Conservation (phyloP, 2,797 vertebrate species). For the Linurgus olivaceus region DNA sequence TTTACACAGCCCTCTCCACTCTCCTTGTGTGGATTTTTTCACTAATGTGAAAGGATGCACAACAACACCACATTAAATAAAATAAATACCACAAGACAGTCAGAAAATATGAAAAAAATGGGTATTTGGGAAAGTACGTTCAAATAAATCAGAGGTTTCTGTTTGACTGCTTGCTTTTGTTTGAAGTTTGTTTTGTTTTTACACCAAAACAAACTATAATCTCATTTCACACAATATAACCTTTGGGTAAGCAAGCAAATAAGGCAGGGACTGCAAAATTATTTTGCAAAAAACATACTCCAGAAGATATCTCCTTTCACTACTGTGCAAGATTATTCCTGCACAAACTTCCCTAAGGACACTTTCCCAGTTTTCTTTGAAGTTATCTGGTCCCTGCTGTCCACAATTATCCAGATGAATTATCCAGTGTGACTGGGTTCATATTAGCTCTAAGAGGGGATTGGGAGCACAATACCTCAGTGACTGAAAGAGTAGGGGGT, state of each 20-base stretch:
- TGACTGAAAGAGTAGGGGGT: slow-evolving; percentile 4
- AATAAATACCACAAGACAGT: not conserved
- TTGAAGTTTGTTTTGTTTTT: not conserved
- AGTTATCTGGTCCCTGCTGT: not conserved
- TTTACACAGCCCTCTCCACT: not conserved
- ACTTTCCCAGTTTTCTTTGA: not conserved
- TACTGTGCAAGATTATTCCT: not conserved
- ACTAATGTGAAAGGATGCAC: not conserved
- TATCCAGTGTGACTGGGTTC: slow-evolving; percentile 33
- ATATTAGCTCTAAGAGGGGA: slow-evolving; percentile 13
- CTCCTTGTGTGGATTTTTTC: not conserved
- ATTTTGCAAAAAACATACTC: not conserved
- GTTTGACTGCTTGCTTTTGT: not conserved
- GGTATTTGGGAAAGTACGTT: not conserved
- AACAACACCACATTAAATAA: not conserved
- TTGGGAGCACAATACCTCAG: slow-evolving; percentile 28
- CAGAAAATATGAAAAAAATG: not conserved
- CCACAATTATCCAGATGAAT: not conserved
- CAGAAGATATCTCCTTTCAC: not conserved
- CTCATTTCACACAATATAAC: not conserved
- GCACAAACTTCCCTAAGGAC: not conserved
- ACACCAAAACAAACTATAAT: not conserved
- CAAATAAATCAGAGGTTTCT: not conserved
- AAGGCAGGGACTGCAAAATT: not conserved
- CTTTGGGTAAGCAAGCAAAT: not conserved